Conservation (phyloP, 2,113 vertebrate genomes). For the Columba livia region DNA sequence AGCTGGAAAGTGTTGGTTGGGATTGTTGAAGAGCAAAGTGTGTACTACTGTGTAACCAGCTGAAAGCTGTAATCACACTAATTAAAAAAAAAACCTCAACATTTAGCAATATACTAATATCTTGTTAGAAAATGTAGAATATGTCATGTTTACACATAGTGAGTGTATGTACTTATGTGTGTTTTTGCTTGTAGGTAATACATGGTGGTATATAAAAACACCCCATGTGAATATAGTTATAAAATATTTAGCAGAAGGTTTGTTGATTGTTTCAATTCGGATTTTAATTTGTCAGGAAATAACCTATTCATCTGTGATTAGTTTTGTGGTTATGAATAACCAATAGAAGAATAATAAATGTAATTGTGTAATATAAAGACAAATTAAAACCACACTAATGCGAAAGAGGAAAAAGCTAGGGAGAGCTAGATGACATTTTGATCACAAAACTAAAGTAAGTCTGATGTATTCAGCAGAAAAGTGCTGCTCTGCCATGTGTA, state of each 20-base stretch:
- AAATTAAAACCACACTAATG: conserved; percentile 43
- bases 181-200: background rate
- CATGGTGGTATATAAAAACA: background rate
- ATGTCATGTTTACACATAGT: background rate
- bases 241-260: conserved; percentile 26
- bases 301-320: conserved; percentile 39
- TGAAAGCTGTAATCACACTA: background rate
- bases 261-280: conserved; percentile 39
- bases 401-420: background rate
- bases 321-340: conserved; percentile 43
- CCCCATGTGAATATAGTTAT: background rate
- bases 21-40: background rate
- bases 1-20: background rate
- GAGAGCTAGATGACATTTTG: background rate
- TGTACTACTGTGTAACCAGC: background rate
- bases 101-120: background rate
- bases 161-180: fast-evolving
- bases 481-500: background rate
- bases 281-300: conserved; percentile 47
- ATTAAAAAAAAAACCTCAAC: background rate
- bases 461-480: background rate
- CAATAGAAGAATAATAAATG: conserved; percentile 52
- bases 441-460: background rate
- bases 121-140: background rate
- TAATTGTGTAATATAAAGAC: conserved; percentile 25